Base-by-base conservation (phyloP, 2,888 invertebrate species). In the Andrena haemorrhoa region DNA sequence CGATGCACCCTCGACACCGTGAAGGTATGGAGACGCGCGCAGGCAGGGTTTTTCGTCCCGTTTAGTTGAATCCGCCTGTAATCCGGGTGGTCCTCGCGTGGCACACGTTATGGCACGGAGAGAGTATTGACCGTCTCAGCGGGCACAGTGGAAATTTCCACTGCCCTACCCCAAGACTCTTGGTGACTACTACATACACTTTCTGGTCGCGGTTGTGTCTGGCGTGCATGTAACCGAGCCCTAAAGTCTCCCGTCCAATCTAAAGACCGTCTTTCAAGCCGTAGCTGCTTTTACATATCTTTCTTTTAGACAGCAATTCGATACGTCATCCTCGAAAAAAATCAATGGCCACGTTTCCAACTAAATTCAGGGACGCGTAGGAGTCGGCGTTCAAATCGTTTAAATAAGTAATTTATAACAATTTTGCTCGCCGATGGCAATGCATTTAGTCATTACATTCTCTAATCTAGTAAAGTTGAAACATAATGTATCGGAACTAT, bases 91-190 rank as follows among this genome's bases (percentile, higher is more conserved):
- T 68, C 85, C 86, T 88, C 85, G 87, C 82, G 77, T 86, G 86
- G 86, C 85, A 87, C 83, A 83, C 89, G 90, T 88, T 90, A 90
- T 84, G 76, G 86, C 83, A 87, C 88, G 83, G 83, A 90, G 93
- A 92, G 93, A 93, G 93, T 93, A 93, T 93, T 93, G 93, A 93
- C 93, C 93, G 93, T 93, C 92, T 92, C 91, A 89, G 90, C 89
- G 86, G 85, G 91, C 90, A 89, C 91, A 92, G 93, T 93, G 93
- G 93, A 93, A 93, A 92, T 93, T 93, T 93, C 93, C 93, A 93
- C 92, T 93, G 93, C 91, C 92, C 93, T 92, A 92, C 92, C 92
- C 92, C 91, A 91, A 90, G 90, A 85, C 86, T 88, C 88, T 86
- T 79, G 84, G 88, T 86, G 84, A 82, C 83, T 84, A 88, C 79